Base-by-base conservation (phyloP, 2,888 invertebrate species). In the Caenorhabditis sulstoni region DNA sequence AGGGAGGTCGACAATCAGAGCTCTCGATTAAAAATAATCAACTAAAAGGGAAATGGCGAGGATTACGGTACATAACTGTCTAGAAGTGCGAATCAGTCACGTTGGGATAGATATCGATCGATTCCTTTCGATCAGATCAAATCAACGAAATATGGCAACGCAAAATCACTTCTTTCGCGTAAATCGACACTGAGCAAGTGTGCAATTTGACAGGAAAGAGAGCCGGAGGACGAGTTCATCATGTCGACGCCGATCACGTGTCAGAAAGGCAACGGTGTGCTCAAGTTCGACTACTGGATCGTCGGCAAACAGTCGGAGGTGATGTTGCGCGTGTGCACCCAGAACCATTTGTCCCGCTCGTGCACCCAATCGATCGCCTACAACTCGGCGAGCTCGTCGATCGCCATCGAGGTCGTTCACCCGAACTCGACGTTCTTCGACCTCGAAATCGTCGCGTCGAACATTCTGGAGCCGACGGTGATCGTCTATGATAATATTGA, bases 221-320 rank as follows among this genome's bases (percentile, higher is more conserved):
- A 76, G 18, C 68, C 81, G 14, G 80, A 83, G 11, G 84, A 81
- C 53, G 82, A 85, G 47, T 84, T 83, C 55, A 81, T 85, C 9
- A 64, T 88, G 23, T 83, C 83, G 2, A 85, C 85, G 5, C 82
- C 87, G 4, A 82, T 88, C 39, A 75, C 70, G 12, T 88, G 87
- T 62, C 87, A 88, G 55, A 81, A 81, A 61, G 87, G 87, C 12
- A 84, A 87, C 59, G 87, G 86, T 50, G 74, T 79, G 9, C 73
- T 88, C 23, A 85, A 75, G 29, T 84, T 88, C 75, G 81, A 84
- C 64, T 87, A 86, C 70, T 87, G 87, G 87, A 77, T 85, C 41
- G 61, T 81, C 49, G 81, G 81, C 59, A 67, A 81, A 70, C 76
- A 79, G 35, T 41, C 68, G 47, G 64, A 77, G 22, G 79, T 81